Evolutionary conservation across 2,888 invertebrate species (phyloP).

Genomic region (Nebria brevicollis): DNA sequence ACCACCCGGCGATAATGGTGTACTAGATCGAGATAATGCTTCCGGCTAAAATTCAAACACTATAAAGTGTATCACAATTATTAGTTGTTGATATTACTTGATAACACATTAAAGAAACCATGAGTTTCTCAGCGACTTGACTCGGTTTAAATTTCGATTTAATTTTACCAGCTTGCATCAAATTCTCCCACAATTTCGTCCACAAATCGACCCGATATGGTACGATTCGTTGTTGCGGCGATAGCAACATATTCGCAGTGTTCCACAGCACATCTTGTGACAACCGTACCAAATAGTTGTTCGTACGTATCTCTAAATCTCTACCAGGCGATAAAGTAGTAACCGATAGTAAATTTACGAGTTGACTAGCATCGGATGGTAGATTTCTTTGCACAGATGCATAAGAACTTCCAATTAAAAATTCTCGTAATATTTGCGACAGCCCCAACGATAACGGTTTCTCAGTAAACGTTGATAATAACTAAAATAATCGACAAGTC

Average conservation of each 20-base stretch:
- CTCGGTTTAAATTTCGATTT: constrained; percentile 73
- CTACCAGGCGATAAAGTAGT: constrained; percentile 71
- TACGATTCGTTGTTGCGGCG: constrained; percentile 84
- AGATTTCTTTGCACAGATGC: constrained; percentile 77
- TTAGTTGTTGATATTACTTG: constrained; percentile 66
- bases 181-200: constrained; percentile 82
- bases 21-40: constrained; percentile 84
- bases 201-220: constrained; percentile 85
- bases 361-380: constrained; percentile 74
- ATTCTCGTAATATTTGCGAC: constrained; percentile 81
- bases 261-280: constrained; percentile 83
- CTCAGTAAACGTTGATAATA: constrained; percentile 71
- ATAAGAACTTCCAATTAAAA: constrained; percentile 79
- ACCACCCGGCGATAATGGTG: constrained; percentile 82
- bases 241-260: constrained; percentile 83
- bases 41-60: constrained; percentile 70
- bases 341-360: constrained; percentile 77
- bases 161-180: constrained; percentile 70
- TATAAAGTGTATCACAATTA: too few species aligned
- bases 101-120: constrained; percentile 84
- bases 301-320: constrained; percentile 72
- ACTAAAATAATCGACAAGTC: constrained; percentile 57
- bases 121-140: constrained; percentile 80
- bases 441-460: constrained; percentile 72
- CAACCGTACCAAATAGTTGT: constrained; percentile 68